Base-by-base conservation (phyloP, 1,140 invertebrate genomes). In the Odontomachus brunneus region DNA sequence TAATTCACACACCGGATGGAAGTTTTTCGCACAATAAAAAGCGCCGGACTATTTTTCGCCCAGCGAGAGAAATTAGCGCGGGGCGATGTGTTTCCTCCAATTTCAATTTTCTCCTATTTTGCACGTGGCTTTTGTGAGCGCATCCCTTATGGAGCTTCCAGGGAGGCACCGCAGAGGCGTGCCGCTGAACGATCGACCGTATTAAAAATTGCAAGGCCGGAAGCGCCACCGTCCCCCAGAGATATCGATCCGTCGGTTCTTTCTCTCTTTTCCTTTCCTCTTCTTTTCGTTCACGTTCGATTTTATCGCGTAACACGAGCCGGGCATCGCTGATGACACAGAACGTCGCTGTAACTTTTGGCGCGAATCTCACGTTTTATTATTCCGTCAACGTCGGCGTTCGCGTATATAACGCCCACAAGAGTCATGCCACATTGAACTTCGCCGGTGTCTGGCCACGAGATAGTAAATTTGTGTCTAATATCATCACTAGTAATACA, bases 101-200 rank as follows among this genome's bases (percentile, higher is more conserved):
- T 63, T 82, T 75, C 76, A 82, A 82, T 75, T 82, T 55, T 48
- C 33, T 29, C 55, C 24, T 65, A 29, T 65, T 65, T 82, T 51
- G 22, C 33, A 2, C 51, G 7, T 19, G 19, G 14, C 59, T 55
- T 82, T 76, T 76, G 69, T 48, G 38, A 26, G 14, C 24, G 19
- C 26, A 19, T 55, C 17, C 33, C 33, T 60, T 15, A 5, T 2
- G 17, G 9, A 65, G 11, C 26, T 66, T n/a, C 15, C 15, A 33
- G 24, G 0, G 26, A n/a, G n/a, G n/a, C n/a, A 22, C 71, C 19
- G 48, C 15, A 24, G 11, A 66, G 15, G 5, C 15, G 11, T 33
- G 5, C 22, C n/a, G 33, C 19, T 22, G 17, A 57, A 15, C 49
- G 29, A 80, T 57, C 75, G 75, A 44, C 38, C 22, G 33, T 67